Percentiles rank a stretch among this genome's conserved stretches.
These are phyloP conservation scores for Scylla paramamosain DNA, from an alignment of 1,140 invertebrate species.

Conservation along the genomic window DNA sequence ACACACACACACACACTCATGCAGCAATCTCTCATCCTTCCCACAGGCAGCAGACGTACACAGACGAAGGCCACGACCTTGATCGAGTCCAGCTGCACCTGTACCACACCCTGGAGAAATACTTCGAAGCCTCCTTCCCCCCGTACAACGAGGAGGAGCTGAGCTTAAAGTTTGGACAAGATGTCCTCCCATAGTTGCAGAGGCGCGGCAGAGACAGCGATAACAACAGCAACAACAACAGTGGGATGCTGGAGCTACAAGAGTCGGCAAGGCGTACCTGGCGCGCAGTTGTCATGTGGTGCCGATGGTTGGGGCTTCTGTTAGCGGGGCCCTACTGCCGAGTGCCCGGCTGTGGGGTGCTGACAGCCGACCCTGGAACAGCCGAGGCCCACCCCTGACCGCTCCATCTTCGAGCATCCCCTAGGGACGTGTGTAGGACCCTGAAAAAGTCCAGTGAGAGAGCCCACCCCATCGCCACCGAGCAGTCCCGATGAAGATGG, in stretches of 20 bases:
- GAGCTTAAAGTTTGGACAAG: constrained; percentile 64
- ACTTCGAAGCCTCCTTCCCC: constrained; percentile 71
- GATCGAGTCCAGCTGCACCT: constrained; percentile 68
- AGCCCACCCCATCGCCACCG: neutral
- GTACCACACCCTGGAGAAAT: constrained; percentile 65
- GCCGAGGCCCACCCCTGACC: neutral
- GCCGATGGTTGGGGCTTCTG: constrained; percentile 37
- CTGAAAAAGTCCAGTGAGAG: neutral
- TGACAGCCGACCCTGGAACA: neutral
- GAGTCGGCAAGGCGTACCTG: neutral
- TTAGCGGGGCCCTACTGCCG: constrained; percentile 30
- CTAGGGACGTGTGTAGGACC: neutral
- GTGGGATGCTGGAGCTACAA: neutral
- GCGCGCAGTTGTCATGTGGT: constrained; percentile 38
- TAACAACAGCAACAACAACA: constrained; percentile 25
- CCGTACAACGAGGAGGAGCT: constrained; percentile 76
- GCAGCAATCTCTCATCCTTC: neutral
- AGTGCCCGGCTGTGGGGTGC: constrained; percentile 30
- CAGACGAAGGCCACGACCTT: constrained; percentile 74
- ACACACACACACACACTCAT: too few relatives aligned
- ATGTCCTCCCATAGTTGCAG: constrained; percentile 69
- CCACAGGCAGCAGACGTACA: constrained; percentile 75
- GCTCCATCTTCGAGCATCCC: neutral
- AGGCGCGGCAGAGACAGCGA: constrained; percentile 15
- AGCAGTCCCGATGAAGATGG: neutral